Base-by-base conservation (phyloP, 2,888 invertebrate species). In the Diogma glabrata region DNA sequence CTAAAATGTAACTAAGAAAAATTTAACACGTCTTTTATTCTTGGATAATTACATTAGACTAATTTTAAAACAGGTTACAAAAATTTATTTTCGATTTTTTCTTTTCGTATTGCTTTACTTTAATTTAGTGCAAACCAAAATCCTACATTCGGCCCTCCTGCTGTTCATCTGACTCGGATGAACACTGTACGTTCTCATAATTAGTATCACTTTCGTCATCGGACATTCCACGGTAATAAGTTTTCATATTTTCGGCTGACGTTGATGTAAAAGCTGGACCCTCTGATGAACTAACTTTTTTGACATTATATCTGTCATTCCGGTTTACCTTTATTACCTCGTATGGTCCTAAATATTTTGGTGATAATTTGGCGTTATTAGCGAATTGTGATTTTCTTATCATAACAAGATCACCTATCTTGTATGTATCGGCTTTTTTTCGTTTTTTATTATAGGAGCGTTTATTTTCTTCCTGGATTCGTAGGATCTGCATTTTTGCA, bases 401-500 rank as follows among this genome's bases (percentile, higher is more conserved):
- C 23, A 51, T 51, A 7, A 53, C 50, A 10, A 51, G n/a, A 51
- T 51, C 51, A 7, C 26, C 40, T n/a, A 47, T 16, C n/a, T n/a
- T n/a, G n/a, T n/a, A n/a, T n/a, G n/a, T n/a, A n/a, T n/a, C n/a
- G 5, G 40, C 19, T 9, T 12, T 9, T 10, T 5, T 14, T 36
- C 23, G 23, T 38, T 26, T 24, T 30, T 46, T 33, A 24, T 49
- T 12, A 9, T 47, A 54, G 1, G n/a, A 23, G 24, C 26, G 49
- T 14, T 43, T 40, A 22, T 54, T 46, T 17, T 54, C 51, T 38
- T 45, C 19, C 28, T 51, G 55, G 22, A 51, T 33, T 46, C 53
- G 38, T 4, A 22, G 26, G n/a, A 51, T 58, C 52, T 63, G 58
- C 20, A 58, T 54, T 51, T 50, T 49, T 14, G 55, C 54, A 36